These are phyloP conservation scores for Hylaeus volcanicus DNA, from an alignment of 1,140 invertebrate species.

Conservation along the genomic window DNA sequence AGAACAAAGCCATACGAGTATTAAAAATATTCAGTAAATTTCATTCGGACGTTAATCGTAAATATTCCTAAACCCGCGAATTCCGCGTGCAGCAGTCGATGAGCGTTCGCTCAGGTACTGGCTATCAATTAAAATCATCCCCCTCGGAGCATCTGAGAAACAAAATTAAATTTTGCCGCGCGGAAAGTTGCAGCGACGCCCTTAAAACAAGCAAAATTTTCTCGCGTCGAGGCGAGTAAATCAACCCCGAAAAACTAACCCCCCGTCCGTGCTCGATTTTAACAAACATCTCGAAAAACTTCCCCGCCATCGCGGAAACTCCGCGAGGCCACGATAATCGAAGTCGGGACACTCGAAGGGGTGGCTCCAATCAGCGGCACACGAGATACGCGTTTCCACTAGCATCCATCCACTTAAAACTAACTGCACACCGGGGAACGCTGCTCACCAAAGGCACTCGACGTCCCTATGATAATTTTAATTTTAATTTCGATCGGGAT, in stretches of 20 bases:
- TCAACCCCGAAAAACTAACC: constrained; percentile 46
- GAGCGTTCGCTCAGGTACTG: neutral
- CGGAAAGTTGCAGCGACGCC: constrained; percentile 15
- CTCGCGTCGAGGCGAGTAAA: constrained; percentile 41
- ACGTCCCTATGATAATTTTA: constrained; percentile 71
- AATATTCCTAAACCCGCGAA: no score
- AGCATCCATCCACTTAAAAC: constrained; percentile 70
- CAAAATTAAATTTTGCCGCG: constrained; percentile 8
- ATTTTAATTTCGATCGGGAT: constrained; percentile 74
- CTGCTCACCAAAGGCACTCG: constrained; percentile 62
- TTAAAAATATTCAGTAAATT: no score
- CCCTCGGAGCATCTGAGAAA: neutral
- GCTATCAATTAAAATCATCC: constrained; percentile 23
- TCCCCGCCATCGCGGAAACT: constrained; percentile 47
- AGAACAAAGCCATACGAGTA: no score
- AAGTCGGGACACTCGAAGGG: constrained; percentile 61
- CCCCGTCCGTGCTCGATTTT: constrained; percentile 39
- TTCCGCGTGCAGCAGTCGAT: no score
- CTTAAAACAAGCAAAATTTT: constrained; percentile 35
- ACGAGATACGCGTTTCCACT: constrained; percentile 61
- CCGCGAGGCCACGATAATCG: constrained; percentile 50
- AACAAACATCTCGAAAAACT: constrained; percentile 54
- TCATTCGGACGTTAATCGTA: no score
- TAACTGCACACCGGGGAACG: constrained; percentile 69
- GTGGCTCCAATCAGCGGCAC: constrained; percentile 62